A percentile compares a stretch with the other conserved stretches of the same genome.
These are phyloP conservation scores for Chaetophractus vellerosus DNA, from an alignment of 2,797 vertebrate genomes.

Conservation along the genomic window DNA sequence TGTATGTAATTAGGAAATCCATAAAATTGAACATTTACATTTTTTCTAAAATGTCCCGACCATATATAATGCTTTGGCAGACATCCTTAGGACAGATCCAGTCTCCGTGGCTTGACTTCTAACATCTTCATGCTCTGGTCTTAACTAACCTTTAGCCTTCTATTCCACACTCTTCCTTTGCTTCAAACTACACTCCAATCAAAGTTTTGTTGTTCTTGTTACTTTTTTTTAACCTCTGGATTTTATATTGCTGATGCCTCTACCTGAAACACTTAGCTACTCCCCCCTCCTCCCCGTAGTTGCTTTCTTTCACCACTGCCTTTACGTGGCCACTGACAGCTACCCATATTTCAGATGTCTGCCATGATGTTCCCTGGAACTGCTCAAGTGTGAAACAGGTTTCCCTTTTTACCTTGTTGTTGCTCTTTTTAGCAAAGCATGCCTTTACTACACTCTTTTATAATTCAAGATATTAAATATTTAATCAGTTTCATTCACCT, in stretches of 20 bases:
- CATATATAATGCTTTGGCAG: neutral
- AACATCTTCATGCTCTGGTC: neutral
- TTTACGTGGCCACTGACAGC: neutral
- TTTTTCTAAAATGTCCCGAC: neutral
- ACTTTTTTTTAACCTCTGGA: neutral
- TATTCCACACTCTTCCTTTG: neutral
- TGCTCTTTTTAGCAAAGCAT: neutral
- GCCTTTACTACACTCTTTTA: neutral
- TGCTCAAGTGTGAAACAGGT: neutral
- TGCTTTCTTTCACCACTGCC: neutral
- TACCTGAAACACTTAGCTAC: neutral
- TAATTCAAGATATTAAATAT: neutral
- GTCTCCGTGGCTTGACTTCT: neutral
- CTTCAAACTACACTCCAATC: neutral
- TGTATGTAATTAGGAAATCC: neutral
- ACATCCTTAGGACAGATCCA: neutral
- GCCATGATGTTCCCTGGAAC: neutral
- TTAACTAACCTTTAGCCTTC: neutral
- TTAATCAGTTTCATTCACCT: neutral
- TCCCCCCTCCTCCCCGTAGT: accelerated
- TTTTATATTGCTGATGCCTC: neutral
- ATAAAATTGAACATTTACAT: neutral
- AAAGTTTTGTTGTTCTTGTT: neutral
- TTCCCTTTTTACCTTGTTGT: neutral
- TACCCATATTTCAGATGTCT: neutral